A percentile compares a stretch with the other conserved stretches of the same genome.
Evolutionary conservation across 2,888 invertebrate species (phyloP).

Genomic region (Himalopsyche japonica): DNA sequence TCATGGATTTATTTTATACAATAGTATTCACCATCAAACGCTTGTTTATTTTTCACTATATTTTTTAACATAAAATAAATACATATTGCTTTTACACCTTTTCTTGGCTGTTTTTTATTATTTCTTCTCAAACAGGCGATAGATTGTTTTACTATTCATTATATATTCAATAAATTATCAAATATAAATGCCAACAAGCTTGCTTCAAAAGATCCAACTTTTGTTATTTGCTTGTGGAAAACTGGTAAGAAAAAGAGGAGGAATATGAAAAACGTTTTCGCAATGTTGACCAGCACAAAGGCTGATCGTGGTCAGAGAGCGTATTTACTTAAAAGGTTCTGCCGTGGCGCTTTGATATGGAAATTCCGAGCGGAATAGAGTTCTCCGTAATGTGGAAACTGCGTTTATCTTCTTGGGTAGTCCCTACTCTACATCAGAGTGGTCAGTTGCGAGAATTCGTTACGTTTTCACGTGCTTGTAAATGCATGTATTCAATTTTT

Average conservation of each 20-base stretch:
- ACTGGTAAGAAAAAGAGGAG: conserved; percentile 5
- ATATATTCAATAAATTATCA: too few species aligned
- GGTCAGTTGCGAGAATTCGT: conserved; percentile 29
- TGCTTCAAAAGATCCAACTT: conserved; percentile 27
- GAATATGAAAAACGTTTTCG: conserved; percentile 37
- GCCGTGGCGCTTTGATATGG: conserved; percentile 33
- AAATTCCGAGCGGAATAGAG: conserved; percentile 19
- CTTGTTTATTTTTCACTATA: too few species aligned
- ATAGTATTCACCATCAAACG: too few species aligned
- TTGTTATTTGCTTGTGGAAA: conserved; percentile 20
- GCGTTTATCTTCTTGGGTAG: neutral
- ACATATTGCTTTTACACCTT: too few species aligned
- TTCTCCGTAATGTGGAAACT: neutral
- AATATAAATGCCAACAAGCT: neutral
- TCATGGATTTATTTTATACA: too few species aligned
- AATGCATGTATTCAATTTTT: conserved; percentile 11
- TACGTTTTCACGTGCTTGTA: conserved; percentile 23
- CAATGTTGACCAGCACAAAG: conserved; percentile 29
- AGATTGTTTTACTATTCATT: too few species aligned
- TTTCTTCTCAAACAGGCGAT: too few species aligned
- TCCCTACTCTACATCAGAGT: neutral
- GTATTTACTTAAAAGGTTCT: conserved; percentile 39
- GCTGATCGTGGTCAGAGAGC: conserved; percentile 21
- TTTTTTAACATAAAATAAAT: too few species aligned
- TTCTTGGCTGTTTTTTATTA: too few species aligned